Conservation (phyloP, 1,140 invertebrate species). For the Anthonomus grandis region DNA sequence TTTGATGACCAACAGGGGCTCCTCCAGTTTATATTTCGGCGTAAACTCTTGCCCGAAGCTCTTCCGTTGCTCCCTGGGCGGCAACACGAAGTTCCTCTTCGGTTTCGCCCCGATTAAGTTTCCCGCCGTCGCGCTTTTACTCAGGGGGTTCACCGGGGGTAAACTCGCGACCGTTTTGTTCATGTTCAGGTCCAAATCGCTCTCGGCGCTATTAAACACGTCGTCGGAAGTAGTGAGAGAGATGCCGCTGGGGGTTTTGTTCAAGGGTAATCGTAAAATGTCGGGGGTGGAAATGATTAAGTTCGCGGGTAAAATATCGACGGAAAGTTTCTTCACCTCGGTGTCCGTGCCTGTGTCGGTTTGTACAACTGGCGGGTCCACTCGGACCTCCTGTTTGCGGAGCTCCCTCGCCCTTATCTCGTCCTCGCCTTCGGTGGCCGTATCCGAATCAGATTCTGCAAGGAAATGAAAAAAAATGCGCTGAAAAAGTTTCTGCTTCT, state of each 20-base stretch:
- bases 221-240: conserved; percentile 36
- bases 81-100: conserved; percentile 41
- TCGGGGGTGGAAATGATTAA: conserved; percentile 30
- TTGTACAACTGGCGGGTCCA: conserved; percentile 60
- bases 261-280: conserved; percentile 24
- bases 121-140: conserved; percentile 35
- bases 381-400: conserved; percentile 64
- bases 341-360: conserved; percentile 72
- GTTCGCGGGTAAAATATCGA: conserved; percentile 34
- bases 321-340: conserved; percentile 61
- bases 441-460: conserved; percentile 66
- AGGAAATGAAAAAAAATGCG: no score
- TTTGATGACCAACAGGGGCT: conserved; percentile 47
- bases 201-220: conserved; percentile 43
- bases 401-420: conserved; percentile 63
- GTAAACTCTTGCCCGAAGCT: conserved; percentile 39
- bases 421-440: conserved; percentile 70
- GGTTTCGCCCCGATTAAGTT: conserved; percentile 9
- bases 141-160: conserved; percentile 11
- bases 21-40: conserved; percentile 35
- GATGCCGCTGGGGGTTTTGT: conserved; percentile 35
- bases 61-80: conserved; percentile 38
- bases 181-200: conserved; percentile 36
- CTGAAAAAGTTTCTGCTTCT: no score
- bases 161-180: conserved; percentile 22